phyloP scores from a whole-genome alignment of 2,888 invertebrate species.

The Drosophila recens region DNA sequence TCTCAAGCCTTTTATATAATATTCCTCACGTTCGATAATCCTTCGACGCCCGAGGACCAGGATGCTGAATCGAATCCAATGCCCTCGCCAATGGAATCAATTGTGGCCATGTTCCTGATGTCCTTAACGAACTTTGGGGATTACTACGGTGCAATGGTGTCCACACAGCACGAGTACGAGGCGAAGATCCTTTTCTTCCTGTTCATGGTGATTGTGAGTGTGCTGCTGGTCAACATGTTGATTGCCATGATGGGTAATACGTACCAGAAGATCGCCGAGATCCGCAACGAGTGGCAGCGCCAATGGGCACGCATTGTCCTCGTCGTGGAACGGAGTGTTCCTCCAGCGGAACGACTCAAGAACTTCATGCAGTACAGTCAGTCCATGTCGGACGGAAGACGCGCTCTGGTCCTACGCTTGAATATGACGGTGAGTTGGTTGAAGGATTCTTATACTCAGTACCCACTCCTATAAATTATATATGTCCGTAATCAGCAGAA shows the following conservation, averaged over 20 bases:
- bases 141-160: constrained; percentile 95
- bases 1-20: constrained; percentile 98
- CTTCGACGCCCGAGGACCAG: constrained; percentile 92
- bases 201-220: constrained; percentile 98
- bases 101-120: constrained; percentile 99
- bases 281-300: constrained; percentile 98
- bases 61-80: constrained; percentile 94
- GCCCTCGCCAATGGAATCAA: constrained; percentile 96
- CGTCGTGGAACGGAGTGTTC: constrained; percentile 98
- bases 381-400: constrained; percentile 94
- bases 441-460: neutral
- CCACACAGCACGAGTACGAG: constrained; percentile 94
- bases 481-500: neutral
- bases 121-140: constrained; percentile 98
- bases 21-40: constrained; percentile 94
- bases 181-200: constrained; percentile 97
- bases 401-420: constrained; percentile 94
- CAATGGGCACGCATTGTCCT: constrained; percentile 99
- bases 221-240: constrained; percentile 98
- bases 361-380: constrained; percentile 97
- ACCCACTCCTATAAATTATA: neutral
- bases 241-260: constrained; percentile 99
- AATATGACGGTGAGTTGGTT: constrained; percentile 91
- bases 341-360: constrained; percentile 93
- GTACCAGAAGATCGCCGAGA: constrained; percentile 98